phyloP scores from a whole-genome alignment of 1,140 invertebrate genomes.

The Pseudomyrmex pallidus region DNA sequence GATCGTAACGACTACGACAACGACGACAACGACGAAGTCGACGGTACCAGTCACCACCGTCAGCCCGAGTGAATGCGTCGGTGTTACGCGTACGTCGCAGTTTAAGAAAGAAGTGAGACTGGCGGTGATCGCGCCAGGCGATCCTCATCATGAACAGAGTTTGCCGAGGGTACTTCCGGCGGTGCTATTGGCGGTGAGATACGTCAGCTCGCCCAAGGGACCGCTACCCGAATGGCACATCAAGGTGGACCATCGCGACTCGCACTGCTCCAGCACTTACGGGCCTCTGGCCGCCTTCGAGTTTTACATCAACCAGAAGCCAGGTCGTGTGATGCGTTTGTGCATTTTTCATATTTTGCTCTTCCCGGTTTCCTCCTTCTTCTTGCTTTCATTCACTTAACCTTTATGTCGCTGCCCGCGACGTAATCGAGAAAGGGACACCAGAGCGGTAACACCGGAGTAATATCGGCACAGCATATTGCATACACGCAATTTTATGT shows the following conservation, averaged over 20 bases:
- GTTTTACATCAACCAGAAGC: conserved; percentile 89
- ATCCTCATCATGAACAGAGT: conserved; percentile 88
- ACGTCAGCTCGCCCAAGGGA: conserved; percentile 86
- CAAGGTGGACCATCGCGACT: conserved; percentile 89
- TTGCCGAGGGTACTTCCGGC: conserved; percentile 90
- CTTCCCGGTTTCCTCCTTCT: not conserved
- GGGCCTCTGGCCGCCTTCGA: conserved; percentile 93
- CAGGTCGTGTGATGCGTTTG: conserved; percentile 84
- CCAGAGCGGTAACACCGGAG: too few relatives aligned
- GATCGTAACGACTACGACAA: not conserved
- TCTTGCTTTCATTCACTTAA: not conserved
- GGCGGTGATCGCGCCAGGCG: conserved; percentile 89
- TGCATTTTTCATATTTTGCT: not conserved
- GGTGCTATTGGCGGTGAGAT: conserved; percentile 89
- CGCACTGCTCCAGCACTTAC: conserved; percentile 91
- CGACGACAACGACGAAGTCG: conserved; percentile 6
- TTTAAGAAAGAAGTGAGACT: conserved; percentile 85
- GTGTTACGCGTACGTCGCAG: conserved; percentile 44
- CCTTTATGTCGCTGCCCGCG: not conserved
- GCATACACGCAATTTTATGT: conserved; percentile 2
- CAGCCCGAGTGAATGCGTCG: conserved; percentile 68
- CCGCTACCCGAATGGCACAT: conserved; percentile 89
- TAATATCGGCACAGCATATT: too few relatives aligned
- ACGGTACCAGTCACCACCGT: not conserved
- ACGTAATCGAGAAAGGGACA: conserved; percentile 37